These are phyloP conservation scores for Tachysurus vachellii DNA, from an alignment of 2,113 vertebrate genomes.

Conservation along the genomic window DNA sequence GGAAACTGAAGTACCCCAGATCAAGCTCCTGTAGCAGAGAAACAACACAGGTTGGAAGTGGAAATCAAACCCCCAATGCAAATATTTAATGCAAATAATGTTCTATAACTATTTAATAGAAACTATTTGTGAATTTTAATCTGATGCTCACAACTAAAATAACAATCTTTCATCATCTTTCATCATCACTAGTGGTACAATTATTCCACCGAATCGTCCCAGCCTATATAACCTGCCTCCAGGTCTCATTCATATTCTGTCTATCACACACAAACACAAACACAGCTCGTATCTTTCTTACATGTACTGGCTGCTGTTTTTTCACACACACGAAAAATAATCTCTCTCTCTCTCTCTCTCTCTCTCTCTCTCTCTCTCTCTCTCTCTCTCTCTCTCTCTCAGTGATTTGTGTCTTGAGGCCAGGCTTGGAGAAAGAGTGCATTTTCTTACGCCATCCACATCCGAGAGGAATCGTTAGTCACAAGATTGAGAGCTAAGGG, in stretches of 20 bases:
- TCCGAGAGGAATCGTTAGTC: neutral
- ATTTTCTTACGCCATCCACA: neutral
- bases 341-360: neutral
- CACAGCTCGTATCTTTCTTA: neutral
- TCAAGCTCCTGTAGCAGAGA: no score
- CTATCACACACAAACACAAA: neutral
- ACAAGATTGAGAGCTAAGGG: neutral
- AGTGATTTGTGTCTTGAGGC: constrained; percentile 1
- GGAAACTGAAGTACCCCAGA: no score
- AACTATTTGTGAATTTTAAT: neutral
- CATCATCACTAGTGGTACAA: constrained; percentile 7
- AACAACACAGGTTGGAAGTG: no score
- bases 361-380: neutral
- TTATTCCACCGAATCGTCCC: neutral
- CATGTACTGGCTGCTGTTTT: neutral
- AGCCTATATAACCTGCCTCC: neutral
- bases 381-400: neutral
- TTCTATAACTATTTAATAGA: neutral
- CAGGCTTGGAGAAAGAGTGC: neutral
- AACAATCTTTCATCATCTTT: constrained; percentile 5
- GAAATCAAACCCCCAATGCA: no score
- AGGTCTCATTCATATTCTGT: neutral
- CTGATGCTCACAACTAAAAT: neutral
- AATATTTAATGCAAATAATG: neutral
- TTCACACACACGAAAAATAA: neutral